Conservation (phyloP, 2,113 vertebrate genomes). For the Capreolus pygargus region DNA sequence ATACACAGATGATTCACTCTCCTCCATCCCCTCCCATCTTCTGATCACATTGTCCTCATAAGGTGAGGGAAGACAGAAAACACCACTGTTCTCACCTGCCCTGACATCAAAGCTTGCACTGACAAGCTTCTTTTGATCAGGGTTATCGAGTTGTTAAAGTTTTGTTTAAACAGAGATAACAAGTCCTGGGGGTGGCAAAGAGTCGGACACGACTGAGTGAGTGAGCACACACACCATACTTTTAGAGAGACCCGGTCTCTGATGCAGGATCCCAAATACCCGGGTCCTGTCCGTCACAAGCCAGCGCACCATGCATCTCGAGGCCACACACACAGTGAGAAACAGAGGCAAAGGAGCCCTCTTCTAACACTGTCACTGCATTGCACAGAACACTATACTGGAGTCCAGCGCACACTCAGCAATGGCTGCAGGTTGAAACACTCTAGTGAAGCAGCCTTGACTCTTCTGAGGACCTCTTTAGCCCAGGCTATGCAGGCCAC, state of each 20-base stretch:
- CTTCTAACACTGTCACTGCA: neutral
- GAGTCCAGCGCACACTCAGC: neutral
- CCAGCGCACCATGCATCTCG: neutral
- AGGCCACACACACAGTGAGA: neutral
- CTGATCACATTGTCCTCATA: neutral
- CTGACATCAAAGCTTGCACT: neutral
- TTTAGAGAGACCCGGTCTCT: neutral
- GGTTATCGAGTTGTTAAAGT: no score
- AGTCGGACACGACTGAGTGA: neutral
- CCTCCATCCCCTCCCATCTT: neutral
- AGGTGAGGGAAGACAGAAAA: neutral
- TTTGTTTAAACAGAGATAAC: neutral
- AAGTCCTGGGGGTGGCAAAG: neutral
- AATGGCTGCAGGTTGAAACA: neutral
- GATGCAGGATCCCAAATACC: neutral
- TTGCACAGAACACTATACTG: neutral
- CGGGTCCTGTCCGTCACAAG: neutral
- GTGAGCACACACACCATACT: neutral
- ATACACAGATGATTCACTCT: neutral
- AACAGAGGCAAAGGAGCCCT: neutral
- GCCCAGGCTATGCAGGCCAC: no score
- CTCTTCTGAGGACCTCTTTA: neutral
- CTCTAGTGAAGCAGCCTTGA: accelerated
- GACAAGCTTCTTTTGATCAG: neutral
- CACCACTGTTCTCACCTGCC: neutral